phyloP scores from a whole-genome alignment of 2,797 vertebrate genomes.

The Pantherophis vulpinus region DNA sequence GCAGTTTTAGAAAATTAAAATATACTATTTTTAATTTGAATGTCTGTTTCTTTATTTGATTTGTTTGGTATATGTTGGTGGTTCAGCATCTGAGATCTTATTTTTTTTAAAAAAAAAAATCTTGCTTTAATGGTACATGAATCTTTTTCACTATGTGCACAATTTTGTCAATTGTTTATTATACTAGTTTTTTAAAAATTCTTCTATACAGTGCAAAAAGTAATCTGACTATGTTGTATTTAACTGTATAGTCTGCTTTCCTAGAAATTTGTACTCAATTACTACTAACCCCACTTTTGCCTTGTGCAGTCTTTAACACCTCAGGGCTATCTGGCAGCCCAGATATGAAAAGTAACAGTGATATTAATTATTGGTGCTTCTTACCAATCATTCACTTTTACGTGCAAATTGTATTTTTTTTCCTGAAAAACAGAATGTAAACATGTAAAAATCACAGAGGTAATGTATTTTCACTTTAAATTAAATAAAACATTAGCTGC shows the following conservation, averaged over 20 bases:
- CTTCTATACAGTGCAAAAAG: neutral
- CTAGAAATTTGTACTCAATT: neutral
- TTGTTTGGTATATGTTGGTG: neutral
- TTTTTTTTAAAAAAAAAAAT: neutral
- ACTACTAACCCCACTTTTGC: neutral
- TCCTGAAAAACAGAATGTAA: constrained; percentile 66
- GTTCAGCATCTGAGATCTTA: neutral
- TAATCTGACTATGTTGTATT: neutral
- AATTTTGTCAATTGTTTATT: neutral
- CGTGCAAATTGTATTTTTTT: constrained; percentile 74
- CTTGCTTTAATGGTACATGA: neutral
- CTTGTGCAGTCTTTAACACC: neutral
- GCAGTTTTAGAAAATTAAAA: neutral
- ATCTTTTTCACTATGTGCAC: neutral
- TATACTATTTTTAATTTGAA: neutral
- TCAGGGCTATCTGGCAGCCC: neutral
- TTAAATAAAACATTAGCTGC: neutral
- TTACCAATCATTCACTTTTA: constrained; percentile 77
- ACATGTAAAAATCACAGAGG: neutral
- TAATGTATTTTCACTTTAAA: neutral
- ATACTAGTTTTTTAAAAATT: neutral
- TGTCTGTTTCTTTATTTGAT: neutral
- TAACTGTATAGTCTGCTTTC: neutral
- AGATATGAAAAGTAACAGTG: neutral
- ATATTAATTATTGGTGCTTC: constrained; percentile 3